Evolutionary conservation across 2,113 vertebrate species (phyloP).

Genomic region (Antechinus stuartii): DNA sequence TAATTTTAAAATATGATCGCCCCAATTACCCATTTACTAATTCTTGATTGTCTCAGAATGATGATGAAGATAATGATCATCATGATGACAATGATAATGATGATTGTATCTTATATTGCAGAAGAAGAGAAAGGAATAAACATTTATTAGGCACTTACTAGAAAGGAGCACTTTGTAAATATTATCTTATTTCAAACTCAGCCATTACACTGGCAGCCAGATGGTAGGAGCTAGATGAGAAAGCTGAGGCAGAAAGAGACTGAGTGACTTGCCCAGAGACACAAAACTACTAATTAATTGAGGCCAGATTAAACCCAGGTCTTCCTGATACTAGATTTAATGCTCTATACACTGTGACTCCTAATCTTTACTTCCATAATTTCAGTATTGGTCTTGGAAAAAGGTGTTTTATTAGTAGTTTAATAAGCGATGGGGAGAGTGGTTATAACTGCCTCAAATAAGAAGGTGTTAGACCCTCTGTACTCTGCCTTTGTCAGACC

Average conservation of each 20-base stretch:
- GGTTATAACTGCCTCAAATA: neutral
- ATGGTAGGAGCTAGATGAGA: neutral
- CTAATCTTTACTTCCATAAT: neutral
- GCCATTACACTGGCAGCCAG: neutral
- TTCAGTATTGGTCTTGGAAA: neutral
- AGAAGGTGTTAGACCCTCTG: neutral
- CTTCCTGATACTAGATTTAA: neutral
- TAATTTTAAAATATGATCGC: neutral
- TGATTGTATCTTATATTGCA: neutral
- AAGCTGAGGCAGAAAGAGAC: neutral
- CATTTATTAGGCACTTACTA: neutral
- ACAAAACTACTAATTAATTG: neutral
- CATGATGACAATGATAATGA: neutral
- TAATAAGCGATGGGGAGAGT: neutral
- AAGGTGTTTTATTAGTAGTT: neutral
- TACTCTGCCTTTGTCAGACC: neutral
- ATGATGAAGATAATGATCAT: neutral
- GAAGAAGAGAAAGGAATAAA: neutral
- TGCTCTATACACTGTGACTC: accelerated
- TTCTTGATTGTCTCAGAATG: neutral
- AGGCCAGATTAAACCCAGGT: neutral
- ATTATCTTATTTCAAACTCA: neutral
- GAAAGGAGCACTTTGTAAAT: neutral
- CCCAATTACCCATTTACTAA: neutral
- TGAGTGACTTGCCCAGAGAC: neutral